Base-by-base conservation (phyloP, 2,888 invertebrate species). In the Orgyia antiqua region DNA sequence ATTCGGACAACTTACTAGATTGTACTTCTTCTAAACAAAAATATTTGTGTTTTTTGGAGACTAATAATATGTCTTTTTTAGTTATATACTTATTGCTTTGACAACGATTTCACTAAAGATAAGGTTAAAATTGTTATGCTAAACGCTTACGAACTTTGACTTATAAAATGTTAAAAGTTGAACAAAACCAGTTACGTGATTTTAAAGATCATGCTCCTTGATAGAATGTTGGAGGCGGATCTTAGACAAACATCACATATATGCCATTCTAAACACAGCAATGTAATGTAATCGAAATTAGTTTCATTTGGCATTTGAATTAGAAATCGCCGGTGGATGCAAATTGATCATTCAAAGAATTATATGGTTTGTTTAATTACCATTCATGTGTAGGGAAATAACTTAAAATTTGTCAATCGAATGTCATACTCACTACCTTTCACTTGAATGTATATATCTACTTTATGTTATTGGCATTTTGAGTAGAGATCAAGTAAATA, bases 301-400 rank as follows among this genome's bases (percentile, higher is more conserved):
- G 12, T 39, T 39, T 30, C 18, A 23, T 29, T 35, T 34, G 29
- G 18, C 27, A 32, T 39, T 33, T 20, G 1, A 30, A 23, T 24
- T 24, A 17, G 31, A 43, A 27, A 31, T 25, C 11, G 7, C 26
- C n/a, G n/a, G n/a, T 8, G n/a, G 8, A 2, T 8, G 2, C 20
- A 23, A 23, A 23, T 11, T n/a, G 11, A 23, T n/a, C 10, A 5
- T 5, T 10, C 10, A 4, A 1, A 23, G 10, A 11, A 10, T 3
- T 23, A 23, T 8, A 23, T 23, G 6, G 9, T 20, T 20, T n/a
- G 2, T n/a, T 4, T 20, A 20, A 5, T 5, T n/a, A 8, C 8
- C 4, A 8, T 18, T 18, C 8, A 18, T 9, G 8, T 7, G 7
- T 13, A 13, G n/a, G 1, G 10, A 13, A 7, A 10, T 13, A 17